These are phyloP conservation scores for Scelioninae gen. 2 DNA, from an alignment of 2,888 invertebrate species.

Conservation along the genomic window DNA sequence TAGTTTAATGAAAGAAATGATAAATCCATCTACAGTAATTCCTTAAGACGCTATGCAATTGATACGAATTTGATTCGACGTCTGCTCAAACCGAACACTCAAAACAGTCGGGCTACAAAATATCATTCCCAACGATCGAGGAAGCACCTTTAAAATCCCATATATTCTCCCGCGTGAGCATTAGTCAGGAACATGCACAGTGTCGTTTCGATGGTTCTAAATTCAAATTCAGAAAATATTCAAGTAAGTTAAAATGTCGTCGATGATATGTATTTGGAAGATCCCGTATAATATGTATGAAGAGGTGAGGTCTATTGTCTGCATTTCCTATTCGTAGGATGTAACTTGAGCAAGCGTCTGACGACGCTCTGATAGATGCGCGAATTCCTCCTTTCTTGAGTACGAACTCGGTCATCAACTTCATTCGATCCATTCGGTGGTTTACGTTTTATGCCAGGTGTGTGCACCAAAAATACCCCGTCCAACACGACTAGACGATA, in stretches of 20 bases:
- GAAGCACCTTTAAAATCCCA: conserved; percentile 11
- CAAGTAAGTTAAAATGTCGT: conserved; percentile 17
- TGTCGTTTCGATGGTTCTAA: conserved; percentile 2
- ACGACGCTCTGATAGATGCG: conserved; percentile 70
- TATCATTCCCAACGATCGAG: conserved; percentile 12
- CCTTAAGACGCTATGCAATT: conserved; percentile 8
- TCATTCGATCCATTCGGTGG: conserved; percentile 63
- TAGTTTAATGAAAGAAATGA: not conserved
- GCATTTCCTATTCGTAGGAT: conserved; percentile 69
- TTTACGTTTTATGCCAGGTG: conserved; percentile 79
- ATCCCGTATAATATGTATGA: conserved; percentile 33
- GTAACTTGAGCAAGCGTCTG: conserved; percentile 68
- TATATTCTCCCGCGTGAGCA: conserved; percentile 9
- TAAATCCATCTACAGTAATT: conserved; percentile 2
- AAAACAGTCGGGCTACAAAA: conserved; percentile 21
- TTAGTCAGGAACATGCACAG: conserved; percentile 24
- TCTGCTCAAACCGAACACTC: conserved; percentile 11
- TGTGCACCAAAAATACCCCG: conserved; percentile 85
- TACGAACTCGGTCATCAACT: conserved; percentile 61
- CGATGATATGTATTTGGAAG: conserved; percentile 35
- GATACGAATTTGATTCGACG: conserved; percentile 33
- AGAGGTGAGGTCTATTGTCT: conserved; percentile 61
- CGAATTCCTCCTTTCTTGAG: conserved; percentile 69
- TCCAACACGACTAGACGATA: conserved; percentile 85
- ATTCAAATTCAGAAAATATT: conserved; percentile 14